Evolutionary conservation across 2,888 invertebrate genomes (phyloP).

Genomic region (Lampropteryx suffumata): DNA sequence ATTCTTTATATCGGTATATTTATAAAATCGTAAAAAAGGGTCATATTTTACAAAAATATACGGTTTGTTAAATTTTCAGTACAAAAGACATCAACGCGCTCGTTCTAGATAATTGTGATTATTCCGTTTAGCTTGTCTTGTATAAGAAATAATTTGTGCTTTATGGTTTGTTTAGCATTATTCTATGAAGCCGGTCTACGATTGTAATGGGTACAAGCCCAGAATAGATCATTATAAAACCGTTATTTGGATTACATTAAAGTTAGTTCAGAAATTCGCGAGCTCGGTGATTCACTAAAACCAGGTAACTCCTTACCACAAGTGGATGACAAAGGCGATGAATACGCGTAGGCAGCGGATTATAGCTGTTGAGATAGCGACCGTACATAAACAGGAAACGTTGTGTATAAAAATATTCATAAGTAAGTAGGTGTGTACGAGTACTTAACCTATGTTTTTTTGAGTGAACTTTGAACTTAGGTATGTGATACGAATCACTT

Average conservation of each 20-base stretch:
- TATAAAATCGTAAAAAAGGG: no score
- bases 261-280: slow-evolving; percentile 29
- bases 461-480: not conserved
- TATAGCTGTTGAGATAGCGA: slow-evolving; percentile 15
- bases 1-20: no score
- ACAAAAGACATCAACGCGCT: slow-evolving; percentile 19
- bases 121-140: no score
- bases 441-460: no score
- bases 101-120: not conserved
- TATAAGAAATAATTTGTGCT: no score
- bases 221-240: slow-evolving; percentile 40
- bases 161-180: no score
- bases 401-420: not conserved
- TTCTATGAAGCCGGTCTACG: slow-evolving; percentile 3
- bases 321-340: slow-evolving; percentile 21
- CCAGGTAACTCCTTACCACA: slow-evolving; percentile 13
- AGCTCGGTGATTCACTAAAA: slow-evolving; percentile 18
- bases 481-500: no score
- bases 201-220: slow-evolving; percentile 32
- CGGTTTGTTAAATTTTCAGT: not conserved
- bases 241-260: slow-evolving; percentile 36
- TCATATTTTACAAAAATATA: not conserved
- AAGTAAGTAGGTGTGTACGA: no score
- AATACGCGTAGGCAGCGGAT: slow-evolving; percentile 15
- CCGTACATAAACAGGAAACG: slow-evolving; percentile 8